A percentile compares a stretch with the other conserved stretches of the same genome.
phyloP scores from a whole-genome alignment of 2,888 invertebrate genomes.

The Corbicula japonica region DNA sequence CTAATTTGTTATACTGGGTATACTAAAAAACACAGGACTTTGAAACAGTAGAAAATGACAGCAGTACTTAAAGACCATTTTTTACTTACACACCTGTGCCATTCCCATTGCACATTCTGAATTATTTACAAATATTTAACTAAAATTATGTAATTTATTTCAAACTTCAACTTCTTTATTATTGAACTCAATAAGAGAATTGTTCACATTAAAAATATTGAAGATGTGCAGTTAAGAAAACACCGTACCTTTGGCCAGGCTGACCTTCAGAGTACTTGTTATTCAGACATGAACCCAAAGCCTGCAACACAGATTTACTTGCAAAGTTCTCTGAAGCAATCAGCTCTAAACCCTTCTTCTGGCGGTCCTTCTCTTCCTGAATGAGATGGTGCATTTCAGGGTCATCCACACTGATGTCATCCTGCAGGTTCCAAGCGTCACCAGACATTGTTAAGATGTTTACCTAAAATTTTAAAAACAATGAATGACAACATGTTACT shows the following conservation, averaged over 20 bases:
- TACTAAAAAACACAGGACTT: no score
- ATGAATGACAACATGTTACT: no score
- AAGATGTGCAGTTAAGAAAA: no score
- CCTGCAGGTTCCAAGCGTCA: constrained; percentile 74
- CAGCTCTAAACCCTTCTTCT: constrained; percentile 95
- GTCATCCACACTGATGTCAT: constrained; percentile 89
- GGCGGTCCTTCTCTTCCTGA: constrained; percentile 93
- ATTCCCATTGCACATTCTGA: no score
- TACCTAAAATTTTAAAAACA: no score
- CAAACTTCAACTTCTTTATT: not conserved
- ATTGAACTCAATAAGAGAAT: not conserved
- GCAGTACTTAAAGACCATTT: no score
- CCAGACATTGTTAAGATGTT: constrained; percentile 43
- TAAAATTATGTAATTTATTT: no score
- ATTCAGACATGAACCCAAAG: constrained; percentile 88
- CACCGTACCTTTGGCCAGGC: constrained; percentile 87
- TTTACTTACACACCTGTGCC: no score
- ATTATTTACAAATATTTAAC: no score
- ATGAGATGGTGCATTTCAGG: constrained; percentile 95
- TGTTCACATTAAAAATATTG: not conserved
- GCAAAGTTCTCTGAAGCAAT: constrained; percentile 94
- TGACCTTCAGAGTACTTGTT: constrained; percentile 90
- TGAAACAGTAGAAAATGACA: no score
- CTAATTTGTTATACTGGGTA: no score
- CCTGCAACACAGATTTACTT: constrained; percentile 87